phyloP scores from a whole-genome alignment of 1,140 invertebrate genomes.

The Sminthurides bifidus region DNA sequence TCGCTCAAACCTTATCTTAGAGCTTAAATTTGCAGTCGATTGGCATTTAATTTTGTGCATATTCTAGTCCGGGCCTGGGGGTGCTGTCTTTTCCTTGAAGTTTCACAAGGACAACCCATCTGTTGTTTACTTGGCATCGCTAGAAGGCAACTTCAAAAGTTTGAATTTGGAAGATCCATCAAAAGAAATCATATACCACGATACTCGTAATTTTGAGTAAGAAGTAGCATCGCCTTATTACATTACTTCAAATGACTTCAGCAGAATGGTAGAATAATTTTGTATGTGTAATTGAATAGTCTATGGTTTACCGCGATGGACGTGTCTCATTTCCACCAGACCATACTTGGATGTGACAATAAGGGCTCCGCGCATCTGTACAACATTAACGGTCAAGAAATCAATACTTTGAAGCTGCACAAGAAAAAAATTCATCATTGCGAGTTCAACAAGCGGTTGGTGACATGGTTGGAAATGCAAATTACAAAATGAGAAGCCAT shows the following conservation, averaged over 20 bases:
- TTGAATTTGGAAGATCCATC: neutral
- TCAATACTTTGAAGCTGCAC: slow-evolving; percentile 7
- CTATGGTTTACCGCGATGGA: slow-evolving; percentile 29
- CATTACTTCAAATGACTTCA: neutral
- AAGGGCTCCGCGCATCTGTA: slow-evolving; percentile 7
- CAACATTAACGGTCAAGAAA: slow-evolving; percentile 15
- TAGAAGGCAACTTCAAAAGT: slow-evolving; percentile 11
- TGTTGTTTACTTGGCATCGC: slow-evolving; percentile 8
- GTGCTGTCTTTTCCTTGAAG: slow-evolving; percentile 16
- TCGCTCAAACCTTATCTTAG: too few species aligned
- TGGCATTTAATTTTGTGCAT: too few species aligned
- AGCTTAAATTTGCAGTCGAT: too few species aligned
- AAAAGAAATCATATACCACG: neutral
- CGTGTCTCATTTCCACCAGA: slow-evolving; percentile 2
- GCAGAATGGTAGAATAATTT: neutral
- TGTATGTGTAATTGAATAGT: neutral
- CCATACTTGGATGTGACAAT: slow-evolving; percentile 17
- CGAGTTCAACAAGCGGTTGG: slow-evolving; percentile 28
- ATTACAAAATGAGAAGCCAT: neutral
- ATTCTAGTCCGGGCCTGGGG: slow-evolving; percentile 19
- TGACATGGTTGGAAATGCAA: neutral
- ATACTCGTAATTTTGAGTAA: slow-evolving; percentile 9
- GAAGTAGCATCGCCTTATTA: neutral
- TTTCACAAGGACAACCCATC: slow-evolving; percentile 6
- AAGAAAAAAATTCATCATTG: slow-evolving; percentile 25